Evolutionary conservation across 2,888 invertebrate genomes (phyloP).

Genomic region (Cantharis flavilabris): DNA sequence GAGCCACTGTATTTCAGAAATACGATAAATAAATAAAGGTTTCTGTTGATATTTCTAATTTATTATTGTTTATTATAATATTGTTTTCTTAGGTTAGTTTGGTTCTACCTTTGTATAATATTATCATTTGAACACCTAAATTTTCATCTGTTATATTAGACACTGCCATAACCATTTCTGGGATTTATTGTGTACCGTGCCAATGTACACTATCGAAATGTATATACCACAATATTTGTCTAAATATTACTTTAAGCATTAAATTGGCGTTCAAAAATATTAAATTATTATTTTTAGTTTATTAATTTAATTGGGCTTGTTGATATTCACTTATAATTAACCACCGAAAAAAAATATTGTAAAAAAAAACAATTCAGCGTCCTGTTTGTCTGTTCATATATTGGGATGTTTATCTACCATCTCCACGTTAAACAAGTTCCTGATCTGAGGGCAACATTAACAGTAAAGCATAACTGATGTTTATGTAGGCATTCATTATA

Average conservation of each 20-base stretch:
- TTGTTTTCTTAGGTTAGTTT: background rate
- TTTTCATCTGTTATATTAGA: background rate
- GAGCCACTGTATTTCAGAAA: background rate
- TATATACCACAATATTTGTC: background rate
- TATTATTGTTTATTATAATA: background rate
- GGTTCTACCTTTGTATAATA: background rate
- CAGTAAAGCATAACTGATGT: slow-evolving; percentile 4
- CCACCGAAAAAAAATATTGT: background rate
- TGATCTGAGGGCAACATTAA: background rate
- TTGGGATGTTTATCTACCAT: slow-evolving; percentile 3
- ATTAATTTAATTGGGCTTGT: background rate
- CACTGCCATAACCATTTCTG: background rate
- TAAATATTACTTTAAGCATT: background rate
- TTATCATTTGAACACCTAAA: background rate
- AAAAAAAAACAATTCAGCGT: background rate
- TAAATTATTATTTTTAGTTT: background rate
- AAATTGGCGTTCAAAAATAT: background rate
- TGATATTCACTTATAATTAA: background rate
- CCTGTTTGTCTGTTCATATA: background rate
- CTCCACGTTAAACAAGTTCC: background rate
- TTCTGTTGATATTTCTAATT: background rate
- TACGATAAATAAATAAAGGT: background rate
- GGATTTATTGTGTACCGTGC: background rate
- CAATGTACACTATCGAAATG: background rate
- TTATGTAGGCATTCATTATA: slow-evolving; percentile 4